These are phyloP conservation scores for Dasyornis broadbenti DNA, from an alignment of 2,113 vertebrate genomes.

Conservation along the genomic window DNA sequence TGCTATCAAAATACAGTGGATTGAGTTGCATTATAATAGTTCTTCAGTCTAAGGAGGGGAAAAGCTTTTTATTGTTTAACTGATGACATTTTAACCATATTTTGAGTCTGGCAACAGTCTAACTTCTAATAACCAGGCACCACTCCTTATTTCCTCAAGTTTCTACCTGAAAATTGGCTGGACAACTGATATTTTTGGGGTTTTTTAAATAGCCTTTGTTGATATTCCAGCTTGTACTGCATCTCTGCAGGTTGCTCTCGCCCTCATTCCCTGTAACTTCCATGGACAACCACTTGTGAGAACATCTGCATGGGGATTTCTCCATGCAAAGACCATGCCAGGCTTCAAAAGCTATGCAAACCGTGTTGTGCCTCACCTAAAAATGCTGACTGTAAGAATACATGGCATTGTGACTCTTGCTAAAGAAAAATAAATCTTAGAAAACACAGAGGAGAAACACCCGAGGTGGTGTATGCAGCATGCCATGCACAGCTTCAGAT, in stretches of 20 bases:
- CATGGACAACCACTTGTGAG: background rate
- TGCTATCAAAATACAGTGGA: background rate
- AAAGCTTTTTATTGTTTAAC: background rate
- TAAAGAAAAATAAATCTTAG: background rate
- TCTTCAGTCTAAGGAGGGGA: background rate
- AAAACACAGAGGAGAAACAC: background rate
- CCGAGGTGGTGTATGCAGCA: fast-evolving
- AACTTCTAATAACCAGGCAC: background rate
- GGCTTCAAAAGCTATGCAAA: background rate
- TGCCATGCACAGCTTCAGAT: background rate
- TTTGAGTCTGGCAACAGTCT: background rate
- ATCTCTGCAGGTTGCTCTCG: background rate
- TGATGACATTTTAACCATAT: background rate
- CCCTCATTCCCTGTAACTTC: background rate
- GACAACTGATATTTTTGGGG: background rate
- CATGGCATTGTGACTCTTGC: background rate
- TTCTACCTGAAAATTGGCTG: background rate
- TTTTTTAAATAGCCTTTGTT: background rate
- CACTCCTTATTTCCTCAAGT: background rate
- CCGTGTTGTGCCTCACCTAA: background rate
- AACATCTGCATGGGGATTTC: background rate
- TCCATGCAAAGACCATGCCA: background rate
- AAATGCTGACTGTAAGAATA: background rate
- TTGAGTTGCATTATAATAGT: background rate
- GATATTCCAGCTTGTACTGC: background rate